Evolutionary conservation across 1,140 invertebrate genomes (phyloP), one percentile per base, ranked within the genome.

Genomic region (Ceratina calcarata): DNA sequence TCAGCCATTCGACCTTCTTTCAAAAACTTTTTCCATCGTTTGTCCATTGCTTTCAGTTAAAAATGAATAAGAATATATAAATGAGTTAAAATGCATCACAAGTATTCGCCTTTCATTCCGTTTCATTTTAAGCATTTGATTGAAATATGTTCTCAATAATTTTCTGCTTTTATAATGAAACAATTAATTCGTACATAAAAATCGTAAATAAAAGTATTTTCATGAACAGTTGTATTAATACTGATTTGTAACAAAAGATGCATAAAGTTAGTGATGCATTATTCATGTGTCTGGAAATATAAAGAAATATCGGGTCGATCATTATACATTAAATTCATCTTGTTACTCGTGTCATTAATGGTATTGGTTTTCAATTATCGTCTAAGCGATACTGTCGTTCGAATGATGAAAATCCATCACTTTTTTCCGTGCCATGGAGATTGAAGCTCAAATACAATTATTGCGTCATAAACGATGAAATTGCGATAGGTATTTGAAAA

Each of bases 261-360:
- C 18, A 32, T 37, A 37, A 2, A 6, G 32, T 37, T 37, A 37
- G 18, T 27, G 15, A 15, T 51, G 32, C 32, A 51, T 62, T 20
- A 15, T 53, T 24, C 18, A 8, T n/a, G n/a, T n/a, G n/a, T n/a
- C n/a, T n/a, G n/a, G n/a, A 61, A 20, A 55, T 13, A 18, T 10
- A 13, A 10, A 55, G 8, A 53, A 32, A 32, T 13, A 12, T 4
- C 22, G 8, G 8, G 6, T 22, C 16, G 32, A 12, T 55, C 27
- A 24, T 67, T 37, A 27, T 1, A 65, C 61, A 61, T 73, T 64
- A 20, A 73, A 73, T 51, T 62, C 24, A 27, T 16, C 10, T 15
- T 15, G 24, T 22, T 45, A 20, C n/a, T n/a, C 4, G 20, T 37
- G 1, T 57, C 22, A 75, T 75, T 24, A 75, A 75, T 32, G 8